Base-by-base conservation (phyloP, 2,797 vertebrate genomes). In the Champsocephalus gunnari region DNA sequence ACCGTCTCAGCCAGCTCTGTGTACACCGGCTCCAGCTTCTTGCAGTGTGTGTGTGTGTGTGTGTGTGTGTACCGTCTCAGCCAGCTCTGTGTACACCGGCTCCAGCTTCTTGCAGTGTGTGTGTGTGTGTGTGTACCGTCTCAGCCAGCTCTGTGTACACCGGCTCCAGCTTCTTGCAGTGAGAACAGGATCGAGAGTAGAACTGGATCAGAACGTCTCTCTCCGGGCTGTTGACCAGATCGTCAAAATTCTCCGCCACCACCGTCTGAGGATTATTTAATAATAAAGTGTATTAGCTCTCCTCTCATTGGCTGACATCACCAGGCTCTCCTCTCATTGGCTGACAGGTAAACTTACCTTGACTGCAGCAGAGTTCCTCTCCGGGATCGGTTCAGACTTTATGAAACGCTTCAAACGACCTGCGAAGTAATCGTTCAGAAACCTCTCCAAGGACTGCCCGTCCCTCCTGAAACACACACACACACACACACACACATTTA, bases 171-270 rank as follows among this genome's bases (percentile, higher is more conserved):
- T 87, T 94, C 86, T 93, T 94, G 79, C 94, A 95, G 79, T 93
- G 91, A 6, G 89, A 83, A 82, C 95, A 96, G 57, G 85, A 90
- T 0, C 90, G 94, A 48, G 95, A 94, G 45, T 93, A 95, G 58
- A 95, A 95, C 88, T 94, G 91, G 48, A 95, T 84, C 84, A 95
- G 77, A 10, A 94, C 95, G 1, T 95, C 93, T 83, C 91, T 95
- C 2, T 83, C 57, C 2, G 85, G 86, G 56, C 93, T 66, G 2
- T 93, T 92, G 11, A 96, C 92, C 0, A 95, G 63, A 0, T 93
- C 89, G 1, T 94, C 85, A 66, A 96, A 96, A 0, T 90, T 92
- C 84, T 95, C 93, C 0, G 95, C 94, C 3, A 96, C 95, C 4
- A 95, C 92, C 47, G 93, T 86, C 95, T 96, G 73, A 6, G 60